These are phyloP conservation scores for Cottus gobio DNA, from an alignment of 2,113 vertebrate genomes.

Conservation along the genomic window DNA sequence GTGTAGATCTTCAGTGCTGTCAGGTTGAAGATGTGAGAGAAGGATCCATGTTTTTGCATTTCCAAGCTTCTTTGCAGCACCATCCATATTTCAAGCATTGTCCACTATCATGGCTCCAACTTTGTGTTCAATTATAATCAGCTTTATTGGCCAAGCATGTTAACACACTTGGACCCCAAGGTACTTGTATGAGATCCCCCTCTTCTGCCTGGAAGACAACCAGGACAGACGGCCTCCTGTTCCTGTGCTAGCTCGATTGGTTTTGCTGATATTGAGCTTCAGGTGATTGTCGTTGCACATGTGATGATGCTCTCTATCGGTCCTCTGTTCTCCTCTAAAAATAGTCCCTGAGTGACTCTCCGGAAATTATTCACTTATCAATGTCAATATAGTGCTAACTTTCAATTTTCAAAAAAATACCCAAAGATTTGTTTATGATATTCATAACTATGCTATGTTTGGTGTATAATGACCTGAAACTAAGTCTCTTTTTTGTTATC, in stretches of 20 bases:
- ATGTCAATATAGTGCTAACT: background rate
- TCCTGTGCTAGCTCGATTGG: background rate
- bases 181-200: background rate
- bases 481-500: background rate
- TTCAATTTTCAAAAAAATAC: background rate
- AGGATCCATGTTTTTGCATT: background rate
- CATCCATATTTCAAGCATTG: background rate
- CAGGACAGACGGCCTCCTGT: background rate
- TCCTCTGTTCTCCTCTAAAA: background rate
- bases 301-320: slow-evolving; percentile 1
- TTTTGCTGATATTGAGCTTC: background rate
- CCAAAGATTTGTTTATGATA: background rate
- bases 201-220: background rate
- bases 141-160: slow-evolving; percentile 1
- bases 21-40: background rate
- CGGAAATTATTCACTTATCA: background rate
- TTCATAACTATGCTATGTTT: background rate
- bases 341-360: background rate
- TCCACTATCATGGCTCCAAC: background rate
- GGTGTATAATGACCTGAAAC: background rate
- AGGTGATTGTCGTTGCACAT: slow-evolving; percentile 6
- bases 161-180: background rate
- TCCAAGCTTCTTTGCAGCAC: background rate
- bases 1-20: background rate
- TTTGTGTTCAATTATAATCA: background rate